Percentiles rank a stretch among this genome's conserved stretches.
Evolutionary conservation across 2,113 vertebrate species (phyloP).

Genomic region (Sciurus niger): DNA sequence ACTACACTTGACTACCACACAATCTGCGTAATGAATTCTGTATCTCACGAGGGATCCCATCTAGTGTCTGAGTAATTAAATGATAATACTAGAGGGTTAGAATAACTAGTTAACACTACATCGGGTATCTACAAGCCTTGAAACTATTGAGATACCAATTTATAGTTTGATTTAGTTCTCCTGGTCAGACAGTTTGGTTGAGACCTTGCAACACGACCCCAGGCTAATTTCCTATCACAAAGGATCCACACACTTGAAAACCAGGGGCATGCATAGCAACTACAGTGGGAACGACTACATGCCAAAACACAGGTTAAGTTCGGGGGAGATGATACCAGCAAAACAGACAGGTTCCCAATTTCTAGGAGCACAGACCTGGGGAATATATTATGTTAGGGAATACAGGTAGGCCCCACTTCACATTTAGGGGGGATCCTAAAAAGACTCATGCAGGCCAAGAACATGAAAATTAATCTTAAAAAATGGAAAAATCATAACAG

Average conservation of each 20-base stretch:
- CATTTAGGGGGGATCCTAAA: neutral
- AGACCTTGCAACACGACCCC: neutral
- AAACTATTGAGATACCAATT: neutral
- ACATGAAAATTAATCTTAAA: neutral
- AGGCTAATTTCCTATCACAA: neutral
- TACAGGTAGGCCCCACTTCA: neutral
- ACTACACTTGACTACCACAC: neutral
- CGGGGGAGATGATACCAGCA: neutral
- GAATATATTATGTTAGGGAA: neutral
- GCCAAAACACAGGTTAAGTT: neutral
- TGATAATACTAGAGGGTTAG: neutral
- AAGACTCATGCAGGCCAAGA: neutral
- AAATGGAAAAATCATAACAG: neutral
- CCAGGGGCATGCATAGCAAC: fast-evolving
- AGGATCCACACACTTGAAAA: neutral
- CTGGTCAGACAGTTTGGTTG: neutral
- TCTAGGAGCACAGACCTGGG: neutral
- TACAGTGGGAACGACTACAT: neutral
- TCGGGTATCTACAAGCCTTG: neutral
- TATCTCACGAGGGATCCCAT: neutral
- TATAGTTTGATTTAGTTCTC: neutral
- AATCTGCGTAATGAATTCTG: neutral
- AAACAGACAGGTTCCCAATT: neutral
- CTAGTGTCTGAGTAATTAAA: neutral
- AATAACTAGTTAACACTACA: neutral